Conservation (phyloP, 1,140 invertebrate species). For the Hirudo medicinalis region DNA sequence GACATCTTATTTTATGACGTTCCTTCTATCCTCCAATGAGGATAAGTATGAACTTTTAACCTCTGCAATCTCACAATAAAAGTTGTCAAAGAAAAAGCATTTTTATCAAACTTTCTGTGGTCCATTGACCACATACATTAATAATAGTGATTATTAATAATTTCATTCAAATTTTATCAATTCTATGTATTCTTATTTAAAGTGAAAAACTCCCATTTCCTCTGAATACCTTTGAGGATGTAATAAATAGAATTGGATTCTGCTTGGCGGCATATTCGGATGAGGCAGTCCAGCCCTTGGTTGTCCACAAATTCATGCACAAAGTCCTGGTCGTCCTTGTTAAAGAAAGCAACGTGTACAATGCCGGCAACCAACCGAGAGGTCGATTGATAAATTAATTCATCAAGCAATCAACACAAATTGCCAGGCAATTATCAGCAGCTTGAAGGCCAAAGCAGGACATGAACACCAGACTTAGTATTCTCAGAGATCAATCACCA, state of each 20-base stretch:
- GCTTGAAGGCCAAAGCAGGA: no score
- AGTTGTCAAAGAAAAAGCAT: not conserved
- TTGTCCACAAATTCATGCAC: slow-evolving; percentile 95
- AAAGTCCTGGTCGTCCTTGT: slow-evolving; percentile 76
- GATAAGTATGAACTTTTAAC: no score
- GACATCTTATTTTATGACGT: no score
- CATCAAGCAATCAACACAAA: no score
- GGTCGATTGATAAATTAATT: no score
- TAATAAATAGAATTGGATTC: slow-evolving; percentile 96
- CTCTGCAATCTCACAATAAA: not conserved
- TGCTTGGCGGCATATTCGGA: slow-evolving; percentile 44
- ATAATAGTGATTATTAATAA: not conserved
- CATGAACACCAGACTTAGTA: no score
- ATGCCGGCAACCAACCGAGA: no score
- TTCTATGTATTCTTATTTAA: not conserved
- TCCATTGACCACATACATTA: not conserved
- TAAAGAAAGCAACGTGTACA: no score
- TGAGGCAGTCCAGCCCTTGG: slow-evolving; percentile 51
- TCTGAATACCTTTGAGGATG: slow-evolving; percentile 63
- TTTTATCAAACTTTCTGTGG: no score
- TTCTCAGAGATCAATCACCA: no score
- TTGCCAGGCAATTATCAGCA: no score
- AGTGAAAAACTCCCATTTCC: not conserved
- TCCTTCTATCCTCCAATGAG: no score
- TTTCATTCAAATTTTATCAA: not conserved